These are phyloP conservation scores for Pachyramphus minor DNA, from an alignment of 2,113 vertebrate species.

Conservation along the genomic window DNA sequence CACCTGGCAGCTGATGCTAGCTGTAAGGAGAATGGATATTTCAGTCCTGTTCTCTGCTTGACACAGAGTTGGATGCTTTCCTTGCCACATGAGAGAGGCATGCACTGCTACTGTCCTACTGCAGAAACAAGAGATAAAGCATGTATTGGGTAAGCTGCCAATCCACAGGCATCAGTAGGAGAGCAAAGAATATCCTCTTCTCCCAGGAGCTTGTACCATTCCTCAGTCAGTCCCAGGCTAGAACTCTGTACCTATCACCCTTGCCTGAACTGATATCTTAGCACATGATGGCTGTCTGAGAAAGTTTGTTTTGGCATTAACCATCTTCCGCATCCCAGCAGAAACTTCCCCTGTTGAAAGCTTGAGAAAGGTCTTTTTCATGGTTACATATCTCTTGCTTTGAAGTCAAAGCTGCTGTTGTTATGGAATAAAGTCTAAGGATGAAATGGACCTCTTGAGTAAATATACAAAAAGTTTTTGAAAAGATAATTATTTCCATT, in stretches of 20 bases:
- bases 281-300: neutral
- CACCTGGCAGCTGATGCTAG: neutral
- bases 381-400: neutral
- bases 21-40: neutral
- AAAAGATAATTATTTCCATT: neutral
- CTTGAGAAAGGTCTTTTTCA: neutral
- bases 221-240: neutral
- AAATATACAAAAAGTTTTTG: neutral
- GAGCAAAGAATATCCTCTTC: neutral
- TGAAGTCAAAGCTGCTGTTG: neutral
- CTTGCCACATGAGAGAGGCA: neutral
- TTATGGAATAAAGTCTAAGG: neutral
- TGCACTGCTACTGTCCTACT: neutral
- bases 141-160: neutral
- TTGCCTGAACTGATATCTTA: neutral
- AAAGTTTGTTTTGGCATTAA: neutral
- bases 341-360: neutral
- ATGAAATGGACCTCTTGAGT: neutral
- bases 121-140: neutral
- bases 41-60: neutral
- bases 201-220: neutral
- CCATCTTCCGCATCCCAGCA: neutral
- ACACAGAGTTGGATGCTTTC: neutral
- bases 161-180: neutral
- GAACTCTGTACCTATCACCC: neutral